phyloP scores from a whole-genome alignment of 2,113 vertebrate species.

The Propithecus coquereli region DNA sequence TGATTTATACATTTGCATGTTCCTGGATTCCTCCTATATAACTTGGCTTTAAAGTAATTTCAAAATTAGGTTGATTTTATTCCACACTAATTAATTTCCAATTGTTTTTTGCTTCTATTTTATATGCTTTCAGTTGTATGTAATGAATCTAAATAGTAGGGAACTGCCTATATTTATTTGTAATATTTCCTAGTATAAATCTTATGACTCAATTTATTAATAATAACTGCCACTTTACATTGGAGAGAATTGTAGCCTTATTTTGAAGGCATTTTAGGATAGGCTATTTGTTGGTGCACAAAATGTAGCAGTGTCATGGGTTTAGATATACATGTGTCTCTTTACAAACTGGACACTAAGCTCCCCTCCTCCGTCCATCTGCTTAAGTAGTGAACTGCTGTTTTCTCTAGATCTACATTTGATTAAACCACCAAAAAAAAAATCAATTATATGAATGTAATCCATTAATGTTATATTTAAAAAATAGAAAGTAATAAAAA shows the following conservation, averaged over 20 bases:
- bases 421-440: not conserved
- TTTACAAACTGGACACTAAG: not conserved
- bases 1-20: not conserved
- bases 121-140: not conserved
- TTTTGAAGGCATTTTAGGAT: not conserved
- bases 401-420: not conserved
- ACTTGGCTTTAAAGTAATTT: not conserved
- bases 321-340: not conserved
- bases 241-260: not conserved
- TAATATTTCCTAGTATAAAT: not conserved
- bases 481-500: not conserved
- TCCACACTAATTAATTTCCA: not conserved
- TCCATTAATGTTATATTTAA: not conserved
- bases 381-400: not conserved
- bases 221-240: not conserved
- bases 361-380: fast-evolving
- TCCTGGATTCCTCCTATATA: not conserved
- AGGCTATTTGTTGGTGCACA: not conserved
- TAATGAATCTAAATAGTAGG: not conserved
- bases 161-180: not conserved
- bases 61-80: not conserved
- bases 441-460: not conserved
- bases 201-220: not conserved
- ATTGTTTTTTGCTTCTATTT: not conserved
- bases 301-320: not conserved